These are phyloP conservation scores for Heliconius himera DNA, from an alignment of 1,140 invertebrate genomes.

Conservation along the genomic window DNA sequence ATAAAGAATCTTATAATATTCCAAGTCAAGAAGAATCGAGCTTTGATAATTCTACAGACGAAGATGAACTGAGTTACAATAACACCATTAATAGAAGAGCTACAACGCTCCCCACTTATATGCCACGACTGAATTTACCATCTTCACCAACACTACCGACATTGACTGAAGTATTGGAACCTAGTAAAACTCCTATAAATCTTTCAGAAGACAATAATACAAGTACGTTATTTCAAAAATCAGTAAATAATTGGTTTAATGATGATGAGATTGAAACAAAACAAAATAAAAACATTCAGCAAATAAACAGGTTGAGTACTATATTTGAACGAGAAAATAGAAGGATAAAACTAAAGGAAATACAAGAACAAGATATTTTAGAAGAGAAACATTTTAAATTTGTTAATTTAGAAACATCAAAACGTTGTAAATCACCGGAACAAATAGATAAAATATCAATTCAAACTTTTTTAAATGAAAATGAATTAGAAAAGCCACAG, in stretches of 20 bases:
- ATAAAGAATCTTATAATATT: neutral
- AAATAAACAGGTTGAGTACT: slow-evolving; percentile 10
- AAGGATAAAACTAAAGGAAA: slow-evolving; percentile 19
- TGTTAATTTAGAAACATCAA: neutral
- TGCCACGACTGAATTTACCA: slow-evolving; percentile 58
- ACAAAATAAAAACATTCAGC: slow-evolving; percentile 4
- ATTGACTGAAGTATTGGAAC: slow-evolving; percentile 64
- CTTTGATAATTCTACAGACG: slow-evolving; percentile 41
- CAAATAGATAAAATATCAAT: neutral
- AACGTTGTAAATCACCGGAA: neutral
- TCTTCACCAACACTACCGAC: slow-evolving; percentile 58
- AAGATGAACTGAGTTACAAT: slow-evolving; percentile 40
- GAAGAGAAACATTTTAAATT: neutral
- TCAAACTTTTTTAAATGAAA: neutral
- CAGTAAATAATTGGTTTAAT: slow-evolving; percentile 48
- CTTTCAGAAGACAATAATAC: slow-evolving; percentile 6
- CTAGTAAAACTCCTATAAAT: slow-evolving; percentile 40
- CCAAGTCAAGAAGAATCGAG: slow-evolving; percentile 44
- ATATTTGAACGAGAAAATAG: slow-evolving; percentile 25
- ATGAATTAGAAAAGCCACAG: slow-evolving; percentile 27
- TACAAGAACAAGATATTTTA: neutral
- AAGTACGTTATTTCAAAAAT: slow-evolving; percentile 37
- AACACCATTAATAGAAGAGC: slow-evolving; percentile 44
- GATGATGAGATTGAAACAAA: neutral
- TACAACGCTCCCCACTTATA: slow-evolving; percentile 54